These are phyloP conservation scores for Lithobius niger DNA, from an alignment of 1,140 invertebrate species.

Conservation along the genomic window DNA sequence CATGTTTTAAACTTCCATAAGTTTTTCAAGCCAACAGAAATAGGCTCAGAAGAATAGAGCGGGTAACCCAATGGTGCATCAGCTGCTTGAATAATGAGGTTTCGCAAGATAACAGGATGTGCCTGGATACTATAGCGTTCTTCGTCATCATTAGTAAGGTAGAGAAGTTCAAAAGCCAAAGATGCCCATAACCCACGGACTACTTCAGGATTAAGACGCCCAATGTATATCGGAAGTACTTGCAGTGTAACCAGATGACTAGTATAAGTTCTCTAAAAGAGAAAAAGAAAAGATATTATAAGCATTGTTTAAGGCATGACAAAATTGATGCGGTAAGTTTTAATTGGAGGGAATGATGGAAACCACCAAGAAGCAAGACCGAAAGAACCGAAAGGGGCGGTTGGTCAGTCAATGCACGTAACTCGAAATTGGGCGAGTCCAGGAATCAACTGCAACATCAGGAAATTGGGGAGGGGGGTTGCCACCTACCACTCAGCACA, in stretches of 20 bases:
- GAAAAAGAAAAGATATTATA: constrained; percentile 12
- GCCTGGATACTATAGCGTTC: constrained; percentile 43
- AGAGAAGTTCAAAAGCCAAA: constrained; percentile 38
- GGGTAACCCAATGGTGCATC: constrained; percentile 41
- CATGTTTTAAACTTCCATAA: no score
- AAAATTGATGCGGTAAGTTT: no score
- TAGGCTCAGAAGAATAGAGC: constrained; percentile 33
- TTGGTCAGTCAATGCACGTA: no score
- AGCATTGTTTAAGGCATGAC: no score
- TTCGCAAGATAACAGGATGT: constrained; percentile 36
- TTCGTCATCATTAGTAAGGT: constrained; percentile 43
- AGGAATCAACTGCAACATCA: no score
- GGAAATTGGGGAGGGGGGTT: no score
- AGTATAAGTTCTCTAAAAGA: constrained; percentile 24
- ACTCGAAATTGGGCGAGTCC: no score
- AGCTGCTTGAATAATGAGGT: constrained; percentile 39
- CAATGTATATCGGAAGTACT: constrained; percentile 30
- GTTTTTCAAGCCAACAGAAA: constrained; percentile 15
- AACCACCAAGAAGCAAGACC: no score
- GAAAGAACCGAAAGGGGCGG: no score
- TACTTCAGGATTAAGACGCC: constrained; percentile 32
- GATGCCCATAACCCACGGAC: constrained; percentile 40
- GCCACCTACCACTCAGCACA: no score
- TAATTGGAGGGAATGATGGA: no score
- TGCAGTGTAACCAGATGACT: constrained; percentile 31